Percentiles rank a stretch among this genome's conserved stretches.
These are phyloP conservation scores for Anoncus sp. DNA, from an alignment of 2,888 invertebrate species.

Conservation along the genomic window DNA sequence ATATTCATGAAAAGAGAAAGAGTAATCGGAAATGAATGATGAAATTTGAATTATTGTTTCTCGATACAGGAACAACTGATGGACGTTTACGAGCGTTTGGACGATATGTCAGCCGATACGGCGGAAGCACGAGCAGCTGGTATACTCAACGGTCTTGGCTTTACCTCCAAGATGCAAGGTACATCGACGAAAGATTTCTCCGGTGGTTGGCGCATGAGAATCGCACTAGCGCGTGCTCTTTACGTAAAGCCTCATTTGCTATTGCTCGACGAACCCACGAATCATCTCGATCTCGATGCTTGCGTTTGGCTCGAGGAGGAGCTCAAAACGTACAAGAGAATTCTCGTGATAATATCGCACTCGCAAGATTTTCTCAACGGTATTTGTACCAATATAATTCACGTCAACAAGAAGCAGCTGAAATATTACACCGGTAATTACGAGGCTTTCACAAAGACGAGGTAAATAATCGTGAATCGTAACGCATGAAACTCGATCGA, in stretches of 20 bases:
- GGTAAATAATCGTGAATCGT: slow-evolving; percentile 74
- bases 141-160: slow-evolving; percentile 98
- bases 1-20: not conserved
- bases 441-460: slow-evolving; percentile 97
- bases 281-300: slow-evolving; percentile 99
- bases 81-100: slow-evolving; percentile 99
- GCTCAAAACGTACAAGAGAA: slow-evolving; percentile 97
- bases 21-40: not conserved
- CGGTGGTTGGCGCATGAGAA: slow-evolving; percentile 99
- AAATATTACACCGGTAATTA: slow-evolving; percentile 99
- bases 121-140: slow-evolving; percentile 97
- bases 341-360: slow-evolving; percentile 98
- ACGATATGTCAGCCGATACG: slow-evolving; percentile 98
- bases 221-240: slow-evolving; percentile 97
- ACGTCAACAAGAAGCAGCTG: slow-evolving; percentile 96
- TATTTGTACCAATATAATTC: slow-evolving; percentile 98
- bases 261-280: slow-evolving; percentile 99
- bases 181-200: slow-evolving; percentile 95
- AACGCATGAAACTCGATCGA: no score
- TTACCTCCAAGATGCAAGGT: slow-evolving; percentile 93
- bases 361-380: slow-evolving; percentile 99
- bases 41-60: slow-evolving; percentile 44
- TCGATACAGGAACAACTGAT: slow-evolving; percentile 93
- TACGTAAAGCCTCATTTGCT: slow-evolving; percentile 99
- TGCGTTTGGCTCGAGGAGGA: slow-evolving; percentile 99